Evolutionary conservation across 1,140 invertebrate genomes (phyloP).

Genomic region (Hypsibius dujardini): DNA sequence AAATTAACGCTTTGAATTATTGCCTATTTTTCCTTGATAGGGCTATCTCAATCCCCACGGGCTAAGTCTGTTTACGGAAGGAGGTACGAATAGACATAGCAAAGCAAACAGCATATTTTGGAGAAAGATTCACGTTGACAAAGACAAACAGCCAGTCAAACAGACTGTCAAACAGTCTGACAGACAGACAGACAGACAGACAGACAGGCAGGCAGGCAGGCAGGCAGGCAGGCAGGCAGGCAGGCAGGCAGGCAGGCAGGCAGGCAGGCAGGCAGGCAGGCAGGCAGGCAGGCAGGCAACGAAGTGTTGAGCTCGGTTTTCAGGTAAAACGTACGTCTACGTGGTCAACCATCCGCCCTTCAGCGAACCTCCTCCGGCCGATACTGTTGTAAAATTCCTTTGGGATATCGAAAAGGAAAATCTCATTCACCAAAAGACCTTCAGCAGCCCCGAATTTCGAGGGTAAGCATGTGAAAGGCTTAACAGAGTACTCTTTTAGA

Average conservation of each 20-base stretch:
- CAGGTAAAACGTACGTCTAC: constrained; percentile 4
- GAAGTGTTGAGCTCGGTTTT: not conserved
- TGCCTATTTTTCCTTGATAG: not conserved
- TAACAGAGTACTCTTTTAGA: too few species aligned
- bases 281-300: too few species aligned
- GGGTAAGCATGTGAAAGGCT: too few species aligned
- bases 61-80: not conserved
- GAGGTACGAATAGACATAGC: not conserved
- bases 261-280: too few species aligned
- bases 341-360: constrained; percentile 2
- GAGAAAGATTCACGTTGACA: not conserved
- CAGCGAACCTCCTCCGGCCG: not conserved
- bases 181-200: too few species aligned
- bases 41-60: constrained; percentile 9
- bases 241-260: too few species aligned
- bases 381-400: not conserved
- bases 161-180: too few species aligned
- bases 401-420: not conserved
- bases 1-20: too few species aligned
- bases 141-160: too few species aligned
- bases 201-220: too few species aligned
- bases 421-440: not conserved
- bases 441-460: constrained; percentile 1
- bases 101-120: not conserved
- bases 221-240: too few species aligned